A percentile compares a stretch with the other conserved stretches of the same genome.
Evolutionary conservation across 1,140 invertebrate species (phyloP).

Genomic region (Branchinecta lynchi): DNA sequence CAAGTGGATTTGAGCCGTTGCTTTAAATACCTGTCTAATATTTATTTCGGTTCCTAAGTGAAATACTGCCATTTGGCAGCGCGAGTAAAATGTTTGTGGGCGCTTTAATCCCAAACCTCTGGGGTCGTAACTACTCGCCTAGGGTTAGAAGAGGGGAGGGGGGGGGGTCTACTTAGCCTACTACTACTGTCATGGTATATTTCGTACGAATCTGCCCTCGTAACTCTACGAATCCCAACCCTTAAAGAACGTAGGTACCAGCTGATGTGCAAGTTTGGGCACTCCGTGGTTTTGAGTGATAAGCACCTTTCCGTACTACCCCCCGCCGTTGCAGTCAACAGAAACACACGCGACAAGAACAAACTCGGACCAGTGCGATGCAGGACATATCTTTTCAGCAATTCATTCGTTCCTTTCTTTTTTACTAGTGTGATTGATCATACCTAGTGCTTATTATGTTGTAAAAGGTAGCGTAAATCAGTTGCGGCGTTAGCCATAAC

Average conservation of each 20-base stretch:
- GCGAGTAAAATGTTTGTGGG: too few relatives aligned
- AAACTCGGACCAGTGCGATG: conserved; percentile 9
- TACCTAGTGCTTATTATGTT: conserved; percentile 7
- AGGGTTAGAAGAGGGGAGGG: too few relatives aligned
- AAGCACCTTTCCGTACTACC: conserved; percentile 1
- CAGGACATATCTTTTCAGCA: background rate
- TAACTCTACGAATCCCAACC: background rate
- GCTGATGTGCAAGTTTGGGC: too few relatives aligned
- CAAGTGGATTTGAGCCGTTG: too few relatives aligned
- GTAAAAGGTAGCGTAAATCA: too few relatives aligned
- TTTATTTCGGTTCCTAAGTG: too few relatives aligned
- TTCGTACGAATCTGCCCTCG: background rate
- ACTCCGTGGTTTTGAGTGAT: conserved; percentile 5
- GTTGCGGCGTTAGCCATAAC: too few relatives aligned
- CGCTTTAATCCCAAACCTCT: too few relatives aligned
- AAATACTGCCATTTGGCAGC: too few relatives aligned
- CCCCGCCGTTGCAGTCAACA: background rate
- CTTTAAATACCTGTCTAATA: too few relatives aligned
- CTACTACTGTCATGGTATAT: background rate
- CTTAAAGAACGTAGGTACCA: conserved; percentile 9
- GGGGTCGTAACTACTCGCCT: too few relatives aligned
- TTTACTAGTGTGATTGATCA: conserved; percentile 6
- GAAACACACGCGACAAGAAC: conserved; percentile 1
- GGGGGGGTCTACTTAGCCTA: background rate
- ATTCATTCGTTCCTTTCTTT: conserved; percentile 2